phyloP scores from a whole-genome alignment of 1,140 invertebrate species.

The Leptoteleia sp. region DNA sequence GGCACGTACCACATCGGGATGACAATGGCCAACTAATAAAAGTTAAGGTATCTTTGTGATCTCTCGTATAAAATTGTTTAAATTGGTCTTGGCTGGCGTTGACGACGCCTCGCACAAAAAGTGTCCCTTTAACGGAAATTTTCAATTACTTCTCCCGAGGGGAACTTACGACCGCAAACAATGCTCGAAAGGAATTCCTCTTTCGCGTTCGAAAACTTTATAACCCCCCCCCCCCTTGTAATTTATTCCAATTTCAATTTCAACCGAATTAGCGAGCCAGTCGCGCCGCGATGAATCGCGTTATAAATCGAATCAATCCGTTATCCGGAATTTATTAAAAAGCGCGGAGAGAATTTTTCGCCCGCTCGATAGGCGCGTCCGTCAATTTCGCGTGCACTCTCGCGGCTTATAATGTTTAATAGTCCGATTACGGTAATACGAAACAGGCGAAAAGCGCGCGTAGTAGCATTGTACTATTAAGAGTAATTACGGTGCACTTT shows the following conservation, averaged over 20 bases:
- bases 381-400: conserved; percentile 41
- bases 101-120: conserved; percentile 32
- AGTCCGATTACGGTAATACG: conserved; percentile 54
- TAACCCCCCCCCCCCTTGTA: conserved; percentile 11
- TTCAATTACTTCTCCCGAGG: conserved; percentile 46
- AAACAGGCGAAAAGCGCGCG: conserved; percentile 38
- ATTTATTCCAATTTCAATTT: conserved; percentile 54
- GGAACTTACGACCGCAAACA: conserved; percentile 45
- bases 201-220: conserved; percentile 14
- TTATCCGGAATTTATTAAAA: too few species aligned
- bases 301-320: too few species aligned
- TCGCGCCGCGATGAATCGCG: not conserved
- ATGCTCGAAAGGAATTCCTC: conserved; percentile 20
- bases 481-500: conserved; percentile 64
- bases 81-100: conserved; percentile 36
- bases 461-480: conserved; percentile 60
- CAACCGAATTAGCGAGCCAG: conserved; percentile 14
- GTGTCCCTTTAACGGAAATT: conserved; percentile 47
- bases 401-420: conserved; percentile 47
- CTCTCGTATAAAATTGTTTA: conserved; percentile 48
- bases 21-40: conserved; percentile 95
- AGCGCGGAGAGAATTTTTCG: too few species aligned
- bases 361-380: too few species aligned
- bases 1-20: conserved; percentile 95
- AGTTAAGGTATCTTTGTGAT: conserved; percentile 53